phyloP scores from a whole-genome alignment of 2,888 invertebrate genomes.

The Dermolepida albohirtum region DNA sequence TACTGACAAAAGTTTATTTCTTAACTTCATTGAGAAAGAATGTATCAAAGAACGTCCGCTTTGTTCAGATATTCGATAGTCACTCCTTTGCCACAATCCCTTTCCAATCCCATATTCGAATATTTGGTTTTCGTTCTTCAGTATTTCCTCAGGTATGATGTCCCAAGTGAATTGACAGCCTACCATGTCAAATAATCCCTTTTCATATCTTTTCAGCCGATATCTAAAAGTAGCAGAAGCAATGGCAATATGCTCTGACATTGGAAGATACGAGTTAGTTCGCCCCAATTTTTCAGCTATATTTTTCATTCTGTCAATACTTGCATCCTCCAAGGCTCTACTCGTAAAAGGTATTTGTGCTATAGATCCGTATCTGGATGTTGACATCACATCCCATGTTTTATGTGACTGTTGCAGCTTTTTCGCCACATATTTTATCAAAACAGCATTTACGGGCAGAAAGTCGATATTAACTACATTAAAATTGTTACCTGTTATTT shows the following conservation, averaged over 20 bases:
- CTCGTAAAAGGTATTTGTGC: conserved; percentile 5
- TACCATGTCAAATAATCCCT: background rate
- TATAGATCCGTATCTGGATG: background rate
- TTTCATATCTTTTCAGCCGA: conserved; percentile 1
- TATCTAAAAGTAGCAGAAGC: conserved; percentile 9
- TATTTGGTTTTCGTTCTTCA: background rate
- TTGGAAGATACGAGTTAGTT: background rate
- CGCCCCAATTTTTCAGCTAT: conserved; percentile 1
- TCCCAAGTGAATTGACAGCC: background rate
- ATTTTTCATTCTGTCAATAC: background rate
- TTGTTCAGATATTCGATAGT: conserved; percentile 6
- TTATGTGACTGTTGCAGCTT: background rate
- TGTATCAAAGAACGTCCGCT: background rate
- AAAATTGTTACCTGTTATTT: background rate
- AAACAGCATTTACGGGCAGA: background rate
- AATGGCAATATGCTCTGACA: background rate
- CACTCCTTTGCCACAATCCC: background rate
- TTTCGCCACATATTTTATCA: background rate
- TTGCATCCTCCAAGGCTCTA: background rate
- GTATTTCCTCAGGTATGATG: background rate
- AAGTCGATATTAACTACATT: background rate
- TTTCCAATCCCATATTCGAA: background rate
- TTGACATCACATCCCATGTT: too few species aligned
- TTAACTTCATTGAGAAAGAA: background rate
- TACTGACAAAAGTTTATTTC: too few species aligned